phyloP scores from a whole-genome alignment of 1,140 invertebrate species.

The Nixonia krombeini region DNA sequence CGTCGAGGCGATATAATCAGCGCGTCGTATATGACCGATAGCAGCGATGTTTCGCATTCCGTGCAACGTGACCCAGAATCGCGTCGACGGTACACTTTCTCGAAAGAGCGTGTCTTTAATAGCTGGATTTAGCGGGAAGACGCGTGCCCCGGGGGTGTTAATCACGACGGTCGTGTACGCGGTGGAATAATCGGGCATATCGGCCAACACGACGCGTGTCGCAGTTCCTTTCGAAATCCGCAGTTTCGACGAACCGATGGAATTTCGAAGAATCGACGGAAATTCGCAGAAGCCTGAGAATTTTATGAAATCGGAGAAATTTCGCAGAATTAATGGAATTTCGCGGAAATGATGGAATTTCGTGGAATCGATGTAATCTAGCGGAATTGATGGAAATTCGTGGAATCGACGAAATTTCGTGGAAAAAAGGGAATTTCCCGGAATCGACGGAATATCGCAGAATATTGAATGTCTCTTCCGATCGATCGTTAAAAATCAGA shows the following conservation, averaged over 20 bases:
- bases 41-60: conserved; percentile 28
- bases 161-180: conserved; percentile 34
- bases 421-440: no score
- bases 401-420: no score
- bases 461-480: no score
- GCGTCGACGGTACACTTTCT: conserved; percentile 34
- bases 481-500: no score
- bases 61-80: conserved; percentile 22
- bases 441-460: no score
- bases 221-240: conserved; percentile 12
- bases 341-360: no score
- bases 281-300: not conserved
- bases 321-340: conserved; percentile 2
- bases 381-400: no score
- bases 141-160: conserved; percentile 45
- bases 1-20: conserved; percentile 7
- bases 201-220: no score
- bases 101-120: conserved; percentile 40
- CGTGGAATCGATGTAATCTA: no score
- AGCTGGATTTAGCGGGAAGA: conserved; percentile 42
- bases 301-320: no score
- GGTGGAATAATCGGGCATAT: conserved; percentile 5
- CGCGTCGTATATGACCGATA: conserved; percentile 6
- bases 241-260: conserved; percentile 6
- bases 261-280: not conserved